phyloP scores from a whole-genome alignment of 2,797 vertebrate species.

The Morus bassanus region DNA sequence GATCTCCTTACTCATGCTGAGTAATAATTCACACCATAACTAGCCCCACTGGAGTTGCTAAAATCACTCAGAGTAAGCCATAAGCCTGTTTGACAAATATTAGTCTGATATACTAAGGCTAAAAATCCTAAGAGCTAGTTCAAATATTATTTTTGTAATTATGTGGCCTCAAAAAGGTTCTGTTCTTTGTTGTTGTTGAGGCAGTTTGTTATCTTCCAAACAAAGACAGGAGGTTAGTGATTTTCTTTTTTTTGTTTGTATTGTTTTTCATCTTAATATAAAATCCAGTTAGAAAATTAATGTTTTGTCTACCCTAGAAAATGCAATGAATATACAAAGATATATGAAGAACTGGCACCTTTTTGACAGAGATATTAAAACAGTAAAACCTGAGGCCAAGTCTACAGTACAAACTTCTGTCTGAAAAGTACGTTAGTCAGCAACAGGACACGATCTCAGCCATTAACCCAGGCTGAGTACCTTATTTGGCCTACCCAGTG shows the following conservation, averaged over 20 bases:
- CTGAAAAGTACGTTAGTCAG: neutral
- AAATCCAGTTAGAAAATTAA: neutral
- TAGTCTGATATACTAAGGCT: neutral
- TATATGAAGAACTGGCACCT: neutral
- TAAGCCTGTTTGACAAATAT: constrained; percentile 32
- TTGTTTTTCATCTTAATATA: neutral
- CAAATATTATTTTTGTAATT: constrained; percentile 25
- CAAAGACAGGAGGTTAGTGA: neutral
- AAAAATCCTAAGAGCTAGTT: constrained; percentile 8
- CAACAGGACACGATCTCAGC: neutral
- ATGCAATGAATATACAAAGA: neutral
- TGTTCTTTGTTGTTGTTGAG: neutral
- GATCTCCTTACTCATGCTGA: neutral
- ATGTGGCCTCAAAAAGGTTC: neutral
- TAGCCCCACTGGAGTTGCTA: constrained; percentile 13
- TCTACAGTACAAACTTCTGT: neutral
- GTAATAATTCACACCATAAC: constrained; percentile 54
- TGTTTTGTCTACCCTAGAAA: constrained; percentile 4
- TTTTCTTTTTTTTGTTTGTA: neutral
- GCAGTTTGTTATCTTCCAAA: neutral
- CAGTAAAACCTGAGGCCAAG: constrained; percentile 17
- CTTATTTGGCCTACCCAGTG: neutral
- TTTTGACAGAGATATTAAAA: constrained; percentile 32
- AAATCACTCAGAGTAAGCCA: neutral
- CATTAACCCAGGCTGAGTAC: neutral